Conservation (phyloP, 53 echinoderm and acorn worm species). For the Crossaster papposus region DNA sequence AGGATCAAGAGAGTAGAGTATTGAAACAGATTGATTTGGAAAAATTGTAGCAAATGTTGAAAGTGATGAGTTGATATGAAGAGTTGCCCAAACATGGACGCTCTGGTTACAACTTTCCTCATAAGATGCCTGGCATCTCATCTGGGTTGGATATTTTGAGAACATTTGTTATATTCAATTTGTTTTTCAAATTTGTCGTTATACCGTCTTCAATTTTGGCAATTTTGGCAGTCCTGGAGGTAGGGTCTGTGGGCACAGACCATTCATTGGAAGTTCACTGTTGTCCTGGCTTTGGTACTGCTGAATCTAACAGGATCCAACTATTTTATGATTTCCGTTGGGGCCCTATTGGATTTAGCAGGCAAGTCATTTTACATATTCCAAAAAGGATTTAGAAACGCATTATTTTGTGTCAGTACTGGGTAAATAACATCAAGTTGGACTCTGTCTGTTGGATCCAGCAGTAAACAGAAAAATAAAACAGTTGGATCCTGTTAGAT, state of each 20-base stretch:
- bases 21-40: not conserved
- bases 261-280: constrained; percentile 12
- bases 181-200: not conserved
- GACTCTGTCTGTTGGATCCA: too few relatives aligned
- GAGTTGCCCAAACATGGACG: not conserved
- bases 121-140: not conserved
- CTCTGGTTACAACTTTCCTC: not conserved
- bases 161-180: not conserved
- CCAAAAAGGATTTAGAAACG: too few relatives aligned
- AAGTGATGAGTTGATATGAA: not conserved
- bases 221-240: not conserved
- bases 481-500: too few relatives aligned
- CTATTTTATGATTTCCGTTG: too few relatives aligned
- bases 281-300: not conserved
- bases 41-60: not conserved
- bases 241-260: not conserved
- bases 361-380: too few relatives aligned
- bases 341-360: too few relatives aligned
- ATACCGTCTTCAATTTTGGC: not conserved
- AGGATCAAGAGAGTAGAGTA: not conserved
- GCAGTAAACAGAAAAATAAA: too few relatives aligned
- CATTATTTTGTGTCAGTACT: too few relatives aligned
- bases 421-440: too few relatives aligned
- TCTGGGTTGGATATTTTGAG: not conserved
- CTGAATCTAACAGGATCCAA: not conserved